These are phyloP conservation scores for Trichonephila clavata DNA, from an alignment of 1,140 invertebrate species.

Conservation along the genomic window DNA sequence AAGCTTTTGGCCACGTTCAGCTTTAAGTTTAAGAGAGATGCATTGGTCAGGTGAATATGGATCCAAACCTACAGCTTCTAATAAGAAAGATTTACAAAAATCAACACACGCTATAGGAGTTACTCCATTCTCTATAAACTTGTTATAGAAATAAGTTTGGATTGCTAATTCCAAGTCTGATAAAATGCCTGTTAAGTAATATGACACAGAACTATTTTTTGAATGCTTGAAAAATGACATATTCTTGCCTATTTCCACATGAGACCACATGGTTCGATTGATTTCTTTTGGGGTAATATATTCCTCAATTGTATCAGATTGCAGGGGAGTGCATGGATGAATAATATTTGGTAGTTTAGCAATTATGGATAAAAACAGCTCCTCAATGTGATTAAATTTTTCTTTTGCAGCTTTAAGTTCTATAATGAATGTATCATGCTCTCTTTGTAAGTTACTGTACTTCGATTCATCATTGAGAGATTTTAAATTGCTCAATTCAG, in stretches of 20 bases:
- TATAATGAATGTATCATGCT: not conserved
- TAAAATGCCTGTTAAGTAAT: constrained; percentile 30
- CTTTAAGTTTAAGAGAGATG: not conserved
- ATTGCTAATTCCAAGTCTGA: constrained; percentile 42
- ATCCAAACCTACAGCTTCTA: constrained; percentile 54
- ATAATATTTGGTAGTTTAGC: constrained; percentile 43
- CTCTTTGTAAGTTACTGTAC: not conserved
- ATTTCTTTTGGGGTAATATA: too few species aligned
- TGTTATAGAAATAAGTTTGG: constrained; percentile 45
- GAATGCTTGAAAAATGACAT: constrained; percentile 7
- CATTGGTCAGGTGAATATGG: constrained; percentile 16
- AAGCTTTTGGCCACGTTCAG: constrained; percentile 12
- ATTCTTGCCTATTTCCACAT: not conserved
- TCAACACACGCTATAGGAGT: constrained; percentile 42
- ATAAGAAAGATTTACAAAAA: constrained; percentile 65
- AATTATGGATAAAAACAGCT: constrained; percentile 16
- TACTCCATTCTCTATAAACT: not conserved
- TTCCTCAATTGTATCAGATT: not conserved
- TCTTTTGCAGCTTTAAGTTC: constrained; percentile 28
- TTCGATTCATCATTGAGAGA: not conserved
- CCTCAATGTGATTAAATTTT: constrained; percentile 50
- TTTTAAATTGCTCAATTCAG: not conserved
- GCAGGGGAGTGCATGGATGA: constrained; percentile 1
- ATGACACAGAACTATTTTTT: not conserved
- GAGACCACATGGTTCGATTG: not conserved